Evolutionary conservation across 2,888 invertebrate species (phyloP).

Genomic region (Phlogophora meticulosa): DNA sequence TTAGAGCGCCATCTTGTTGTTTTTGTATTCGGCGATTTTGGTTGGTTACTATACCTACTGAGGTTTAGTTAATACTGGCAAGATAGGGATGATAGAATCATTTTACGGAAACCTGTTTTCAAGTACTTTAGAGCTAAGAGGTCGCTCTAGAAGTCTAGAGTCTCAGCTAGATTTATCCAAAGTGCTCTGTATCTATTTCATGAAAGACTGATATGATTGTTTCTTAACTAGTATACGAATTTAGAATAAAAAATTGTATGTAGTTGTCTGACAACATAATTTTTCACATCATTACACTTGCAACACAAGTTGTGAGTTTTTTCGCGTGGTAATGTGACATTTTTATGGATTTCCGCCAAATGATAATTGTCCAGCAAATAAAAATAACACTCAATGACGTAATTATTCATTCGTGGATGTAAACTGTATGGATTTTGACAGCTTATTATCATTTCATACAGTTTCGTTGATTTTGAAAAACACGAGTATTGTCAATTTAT

Average conservation of each 20-base stretch:
- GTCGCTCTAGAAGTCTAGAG: background rate
- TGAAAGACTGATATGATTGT: constrained; percentile 28
- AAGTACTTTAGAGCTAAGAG: background rate
- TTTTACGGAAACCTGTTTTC: background rate
- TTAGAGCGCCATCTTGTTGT: constrained; percentile 25
- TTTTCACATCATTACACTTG: constrained; percentile 59
- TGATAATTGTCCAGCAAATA: constrained; percentile 64
- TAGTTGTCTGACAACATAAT: constrained; percentile 58
- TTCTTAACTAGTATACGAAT: constrained; percentile 4
- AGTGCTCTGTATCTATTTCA: too few species aligned
- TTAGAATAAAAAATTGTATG: constrained; percentile 29
- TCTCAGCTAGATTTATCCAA: background rate
- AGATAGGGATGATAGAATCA: background rate
- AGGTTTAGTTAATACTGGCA: background rate
- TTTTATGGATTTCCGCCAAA: constrained; percentile 74
- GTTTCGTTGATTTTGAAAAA: constrained; percentile 8
- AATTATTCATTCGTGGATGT: constrained; percentile 41
- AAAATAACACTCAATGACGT: constrained; percentile 62
- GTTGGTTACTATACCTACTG: too few species aligned
- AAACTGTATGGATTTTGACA: constrained; percentile 14
- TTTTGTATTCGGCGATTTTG: constrained; percentile 14
- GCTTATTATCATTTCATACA: constrained; percentile 16
- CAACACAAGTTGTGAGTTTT: constrained; percentile 49
- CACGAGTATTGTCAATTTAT: background rate
- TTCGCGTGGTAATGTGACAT: constrained; percentile 64